phyloP scores from a whole-genome alignment of 2,797 vertebrate species.

The Acanthurus tractus region DNA sequence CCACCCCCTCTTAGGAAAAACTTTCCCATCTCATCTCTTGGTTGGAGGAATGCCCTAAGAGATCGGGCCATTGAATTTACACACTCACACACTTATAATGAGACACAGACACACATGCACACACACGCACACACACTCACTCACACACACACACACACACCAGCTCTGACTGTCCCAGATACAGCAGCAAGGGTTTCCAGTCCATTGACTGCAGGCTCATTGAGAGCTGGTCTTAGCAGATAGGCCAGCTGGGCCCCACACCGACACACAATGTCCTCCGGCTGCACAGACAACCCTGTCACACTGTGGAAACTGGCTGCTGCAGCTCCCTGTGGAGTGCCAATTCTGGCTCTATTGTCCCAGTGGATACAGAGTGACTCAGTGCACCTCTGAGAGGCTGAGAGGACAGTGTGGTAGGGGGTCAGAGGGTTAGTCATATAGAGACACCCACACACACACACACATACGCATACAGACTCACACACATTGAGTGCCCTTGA shows the following conservation, averaged over 20 bases:
- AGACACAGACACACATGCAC: constrained; percentile 46
- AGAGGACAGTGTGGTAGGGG: constrained; percentile 55
- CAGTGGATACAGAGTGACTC: constrained; percentile 69
- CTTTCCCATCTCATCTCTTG: constrained; percentile 65
- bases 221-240: constrained; percentile 84
- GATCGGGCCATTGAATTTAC: constrained; percentile 64
- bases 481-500: constrained; percentile 77
- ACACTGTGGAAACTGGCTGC: constrained; percentile 72
- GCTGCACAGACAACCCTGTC: constrained; percentile 74
- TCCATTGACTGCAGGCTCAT: constrained; percentile 83
- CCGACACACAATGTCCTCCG: constrained; percentile 78
- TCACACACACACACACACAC: constrained; percentile 62
- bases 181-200: constrained; percentile 78
- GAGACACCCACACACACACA: constrained; percentile 42
- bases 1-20: constrained; percentile 35
- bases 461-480: constrained; percentile 22
- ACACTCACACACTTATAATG: constrained; percentile 55
- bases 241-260: constrained; percentile 84
- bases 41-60: constrained; percentile 65
- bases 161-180: constrained; percentile 80
- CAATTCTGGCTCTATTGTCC: constrained; percentile 78
- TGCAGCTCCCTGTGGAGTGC: constrained; percentile 68
- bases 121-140: constrained; percentile 43
- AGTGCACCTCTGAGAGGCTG: constrained; percentile 67
- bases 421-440: constrained; percentile 72